A percentile compares a stretch with the other conserved stretches of the same genome.
phyloP scores from a whole-genome alignment of 2,888 invertebrate genomes.

The Seladonia tumulorum region DNA sequence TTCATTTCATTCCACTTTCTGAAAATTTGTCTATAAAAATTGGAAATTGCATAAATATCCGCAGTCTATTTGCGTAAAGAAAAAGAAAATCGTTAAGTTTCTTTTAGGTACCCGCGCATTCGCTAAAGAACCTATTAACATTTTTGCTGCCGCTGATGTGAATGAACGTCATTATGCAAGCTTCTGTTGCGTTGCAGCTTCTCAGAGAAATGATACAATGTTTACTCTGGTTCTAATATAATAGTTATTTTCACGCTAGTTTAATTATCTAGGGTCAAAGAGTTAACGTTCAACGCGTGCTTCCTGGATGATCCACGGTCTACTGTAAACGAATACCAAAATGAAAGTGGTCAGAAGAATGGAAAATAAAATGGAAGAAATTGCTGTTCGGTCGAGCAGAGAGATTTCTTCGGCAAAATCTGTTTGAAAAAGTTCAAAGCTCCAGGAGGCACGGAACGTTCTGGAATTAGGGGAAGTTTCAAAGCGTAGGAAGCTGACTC shows the following conservation, averaged over 20 bases:
- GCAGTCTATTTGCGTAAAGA: no score
- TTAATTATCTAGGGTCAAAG: no score
- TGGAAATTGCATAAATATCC: no score
- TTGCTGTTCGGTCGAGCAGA: neutral
- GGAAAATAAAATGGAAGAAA: neutral
- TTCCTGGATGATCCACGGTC: neutral
- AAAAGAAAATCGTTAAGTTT: neutral
- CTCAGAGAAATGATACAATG: no score
- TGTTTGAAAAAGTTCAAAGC: neutral
- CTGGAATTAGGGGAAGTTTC: neutral
- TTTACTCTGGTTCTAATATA: no score
- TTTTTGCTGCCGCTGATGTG: no score
- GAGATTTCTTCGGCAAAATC: neutral
- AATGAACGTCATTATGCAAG: no score
- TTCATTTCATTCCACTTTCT: no score
- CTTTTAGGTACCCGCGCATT: no score
- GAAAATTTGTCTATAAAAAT: no score
- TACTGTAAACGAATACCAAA: neutral
- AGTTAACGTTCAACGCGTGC: neutral
- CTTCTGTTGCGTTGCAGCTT: neutral
- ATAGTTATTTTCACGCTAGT: no score
- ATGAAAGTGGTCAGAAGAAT: neutral
- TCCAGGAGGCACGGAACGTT: neutral
- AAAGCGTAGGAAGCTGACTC: neutral
- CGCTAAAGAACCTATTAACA: no score